Percentiles rank a stretch among this genome's conserved stretches.
phyloP scores from a whole-genome alignment of 92 coral and sea anemone genomes.

The Parazoanthus swiftii region DNA sequence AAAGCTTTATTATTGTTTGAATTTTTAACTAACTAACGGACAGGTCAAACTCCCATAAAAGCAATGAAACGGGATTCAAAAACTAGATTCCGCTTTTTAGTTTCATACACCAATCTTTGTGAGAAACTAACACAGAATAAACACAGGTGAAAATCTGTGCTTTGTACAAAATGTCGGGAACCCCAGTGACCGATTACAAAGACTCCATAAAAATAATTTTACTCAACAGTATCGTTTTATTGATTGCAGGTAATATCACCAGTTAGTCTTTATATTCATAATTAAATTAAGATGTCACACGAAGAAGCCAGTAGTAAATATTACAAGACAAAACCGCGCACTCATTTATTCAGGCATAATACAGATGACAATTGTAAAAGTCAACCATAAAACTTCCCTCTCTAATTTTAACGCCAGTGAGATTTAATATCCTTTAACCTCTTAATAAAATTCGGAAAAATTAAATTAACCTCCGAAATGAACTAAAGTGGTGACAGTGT shows the following conservation, averaged over 20 bases:
- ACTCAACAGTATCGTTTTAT: slow-evolving; percentile 46
- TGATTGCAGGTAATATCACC: slow-evolving; percentile 45
- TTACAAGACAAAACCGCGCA: slow-evolving; percentile 31
- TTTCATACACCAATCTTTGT: slow-evolving; percentile 4
- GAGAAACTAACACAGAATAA: background rate
- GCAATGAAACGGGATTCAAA: slow-evolving; percentile 25
- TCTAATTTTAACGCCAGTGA: slow-evolving; percentile 43
- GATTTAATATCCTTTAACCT: slow-evolving; percentile 61
- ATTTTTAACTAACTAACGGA: slow-evolving; percentile 47
- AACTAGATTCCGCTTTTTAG: slow-evolving; percentile 4
- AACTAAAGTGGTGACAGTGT: slow-evolving; percentile 38
- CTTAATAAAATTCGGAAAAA: slow-evolving; percentile 65
- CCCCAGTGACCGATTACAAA: slow-evolving; percentile 23
- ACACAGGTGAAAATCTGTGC: slow-evolving; percentile 32
- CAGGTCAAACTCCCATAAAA: slow-evolving; percentile 27
- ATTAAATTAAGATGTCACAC: slow-evolving; percentile 42
- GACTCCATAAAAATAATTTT: slow-evolving; percentile 24
- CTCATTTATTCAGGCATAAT: slow-evolving; percentile 30
- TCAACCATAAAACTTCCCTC: slow-evolving; percentile 26
- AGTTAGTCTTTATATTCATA: slow-evolving; percentile 40
- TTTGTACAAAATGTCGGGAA: slow-evolving; percentile 35
- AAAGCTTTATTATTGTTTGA: slow-evolving; percentile 39
- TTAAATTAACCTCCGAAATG: slow-evolving; percentile 68
- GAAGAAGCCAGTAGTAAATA: slow-evolving; percentile 37
- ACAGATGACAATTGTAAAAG: slow-evolving; percentile 39